These are phyloP conservation scores for Carollia perspicillata DNA, from an alignment of 2,113 vertebrate species.

Conservation along the genomic window DNA sequence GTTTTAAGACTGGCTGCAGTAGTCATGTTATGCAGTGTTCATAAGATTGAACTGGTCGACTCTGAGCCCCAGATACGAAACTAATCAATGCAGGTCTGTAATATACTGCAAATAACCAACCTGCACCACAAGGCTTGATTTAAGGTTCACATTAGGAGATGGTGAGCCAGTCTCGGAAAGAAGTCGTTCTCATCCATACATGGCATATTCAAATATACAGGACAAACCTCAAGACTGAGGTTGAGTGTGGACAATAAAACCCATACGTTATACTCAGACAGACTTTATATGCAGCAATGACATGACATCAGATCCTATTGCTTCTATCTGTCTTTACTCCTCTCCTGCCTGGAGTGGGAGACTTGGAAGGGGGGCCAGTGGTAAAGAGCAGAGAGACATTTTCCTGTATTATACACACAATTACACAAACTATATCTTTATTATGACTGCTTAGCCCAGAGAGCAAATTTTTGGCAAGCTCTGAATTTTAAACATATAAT, in stretches of 20 bases:
- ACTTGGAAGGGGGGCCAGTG: neutral
- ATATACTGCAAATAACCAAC: slow-evolving; percentile 62
- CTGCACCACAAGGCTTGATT: slow-evolving; percentile 34
- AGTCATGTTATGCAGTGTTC: neutral
- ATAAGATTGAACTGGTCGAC: slow-evolving; percentile 22
- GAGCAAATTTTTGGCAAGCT: neutral
- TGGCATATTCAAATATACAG: neutral
- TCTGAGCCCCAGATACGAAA: slow-evolving; percentile 37
- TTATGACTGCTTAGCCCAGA: neutral
- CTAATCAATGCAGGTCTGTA: slow-evolving; percentile 64
- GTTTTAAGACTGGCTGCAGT: slow-evolving; percentile 38
- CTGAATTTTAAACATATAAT: slow-evolving; percentile 30
- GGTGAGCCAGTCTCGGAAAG: slow-evolving; percentile 47
- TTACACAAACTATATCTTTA: slow-evolving; percentile 26
- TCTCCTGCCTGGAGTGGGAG: neutral
- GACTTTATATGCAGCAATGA: neutral
- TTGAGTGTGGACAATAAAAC: slow-evolving; percentile 39
- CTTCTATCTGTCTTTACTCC: slow-evolving; percentile 2
- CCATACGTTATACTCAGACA: neutral
- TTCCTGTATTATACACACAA: neutral
- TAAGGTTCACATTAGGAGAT: slow-evolving; percentile 44
- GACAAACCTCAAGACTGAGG: slow-evolving; percentile 31
- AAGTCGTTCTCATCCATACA: slow-evolving; percentile 33
- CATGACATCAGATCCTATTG: neutral
- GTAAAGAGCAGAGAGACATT: neutral